Evolutionary conservation across 2,888 invertebrate species (phyloP).

Genomic region (Flabesymbios commensalis): DNA sequence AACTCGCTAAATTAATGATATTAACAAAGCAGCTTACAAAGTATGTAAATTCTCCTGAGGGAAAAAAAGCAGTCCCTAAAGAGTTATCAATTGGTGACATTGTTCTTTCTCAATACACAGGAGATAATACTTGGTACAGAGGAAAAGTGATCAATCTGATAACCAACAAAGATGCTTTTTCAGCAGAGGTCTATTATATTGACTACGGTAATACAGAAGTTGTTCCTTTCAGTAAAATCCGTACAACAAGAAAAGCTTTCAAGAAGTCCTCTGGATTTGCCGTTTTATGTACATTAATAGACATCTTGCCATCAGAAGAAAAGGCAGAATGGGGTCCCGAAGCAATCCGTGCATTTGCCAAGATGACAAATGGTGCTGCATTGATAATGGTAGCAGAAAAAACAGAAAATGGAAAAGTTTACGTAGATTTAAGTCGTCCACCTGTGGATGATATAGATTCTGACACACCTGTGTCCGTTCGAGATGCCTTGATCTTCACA

Average conservation of each 20-base stretch:
- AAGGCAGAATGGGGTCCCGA: constrained; percentile 41
- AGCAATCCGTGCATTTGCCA: constrained; percentile 41
- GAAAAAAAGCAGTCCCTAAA: no score
- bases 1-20: no score
- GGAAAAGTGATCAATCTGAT: constrained; percentile 67
- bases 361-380: constrained; percentile 43
- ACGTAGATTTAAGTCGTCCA: constrained; percentile 48
- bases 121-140: constrained; percentile 74
- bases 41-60: no score
- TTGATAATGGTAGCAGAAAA: constrained; percentile 45
- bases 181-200: constrained; percentile 69
- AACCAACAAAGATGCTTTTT: constrained; percentile 33
- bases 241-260: constrained; percentile 61
- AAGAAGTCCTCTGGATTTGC: constrained; percentile 59
- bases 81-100: constrained; percentile 28
- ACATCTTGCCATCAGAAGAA: constrained; percentile 44
- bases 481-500: constrained; percentile 63
- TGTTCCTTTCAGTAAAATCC: constrained; percentile 56
- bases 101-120: constrained; percentile 69
- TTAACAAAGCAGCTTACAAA: no score
- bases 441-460: constrained; percentile 46
- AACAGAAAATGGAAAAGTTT: neutral
- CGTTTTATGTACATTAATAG: constrained; percentile 44
- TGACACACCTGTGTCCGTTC: constrained; percentile 60
- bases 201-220: constrained; percentile 83